Percentiles rank a stretch among this genome's conserved stretches.
Evolutionary conservation across 2,888 invertebrate species (phyloP).

Genomic region (Dynastes grantii): DNA sequence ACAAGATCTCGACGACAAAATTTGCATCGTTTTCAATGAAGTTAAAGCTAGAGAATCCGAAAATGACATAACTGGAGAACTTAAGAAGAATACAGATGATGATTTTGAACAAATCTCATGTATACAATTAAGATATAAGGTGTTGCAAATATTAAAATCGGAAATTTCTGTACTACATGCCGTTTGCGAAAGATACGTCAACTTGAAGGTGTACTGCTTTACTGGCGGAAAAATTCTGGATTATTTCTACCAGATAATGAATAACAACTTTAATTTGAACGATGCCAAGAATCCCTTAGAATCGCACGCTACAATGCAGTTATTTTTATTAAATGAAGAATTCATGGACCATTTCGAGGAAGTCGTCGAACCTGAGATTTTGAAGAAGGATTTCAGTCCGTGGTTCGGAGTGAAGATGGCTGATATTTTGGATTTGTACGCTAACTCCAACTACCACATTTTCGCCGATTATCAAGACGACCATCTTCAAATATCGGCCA

Average conservation of each 20-base stretch:
- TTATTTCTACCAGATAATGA: conserved; percentile 49
- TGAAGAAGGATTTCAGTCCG: conserved; percentile 41
- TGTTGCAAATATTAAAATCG: conserved; percentile 48
- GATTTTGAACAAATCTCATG: conserved; percentile 21
- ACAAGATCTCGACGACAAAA: conserved; percentile 42
- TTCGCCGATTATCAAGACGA: conserved; percentile 46
- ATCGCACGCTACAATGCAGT: conserved; percentile 44
- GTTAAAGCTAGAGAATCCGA: conserved; percentile 19
- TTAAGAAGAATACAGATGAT: not conserved
- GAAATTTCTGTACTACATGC: conserved; percentile 49
- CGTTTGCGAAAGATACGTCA: conserved; percentile 51
- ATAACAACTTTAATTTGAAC: conserved; percentile 32
- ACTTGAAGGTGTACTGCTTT: conserved; percentile 48
- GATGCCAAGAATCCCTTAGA: conserved; percentile 46
- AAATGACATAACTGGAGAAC: not conserved
- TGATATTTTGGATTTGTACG: conserved; percentile 52
- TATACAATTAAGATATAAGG: conserved; percentile 49
- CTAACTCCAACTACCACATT: conserved; percentile 53
- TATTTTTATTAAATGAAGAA: conserved; percentile 51
- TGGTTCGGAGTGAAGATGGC: conserved; percentile 53
- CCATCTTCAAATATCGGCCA: conserved; percentile 47
- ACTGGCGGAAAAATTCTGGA: conserved; percentile 52
- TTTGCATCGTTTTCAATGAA: conserved; percentile 30
- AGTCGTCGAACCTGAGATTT: conserved; percentile 50
- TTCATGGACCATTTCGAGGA: conserved; percentile 54